A percentile compares a stretch with the other conserved stretches of the same genome.
These are phyloP conservation scores for Bombus sylvicola DNA, from an alignment of 1,140 invertebrate genomes.

Conservation along the genomic window DNA sequence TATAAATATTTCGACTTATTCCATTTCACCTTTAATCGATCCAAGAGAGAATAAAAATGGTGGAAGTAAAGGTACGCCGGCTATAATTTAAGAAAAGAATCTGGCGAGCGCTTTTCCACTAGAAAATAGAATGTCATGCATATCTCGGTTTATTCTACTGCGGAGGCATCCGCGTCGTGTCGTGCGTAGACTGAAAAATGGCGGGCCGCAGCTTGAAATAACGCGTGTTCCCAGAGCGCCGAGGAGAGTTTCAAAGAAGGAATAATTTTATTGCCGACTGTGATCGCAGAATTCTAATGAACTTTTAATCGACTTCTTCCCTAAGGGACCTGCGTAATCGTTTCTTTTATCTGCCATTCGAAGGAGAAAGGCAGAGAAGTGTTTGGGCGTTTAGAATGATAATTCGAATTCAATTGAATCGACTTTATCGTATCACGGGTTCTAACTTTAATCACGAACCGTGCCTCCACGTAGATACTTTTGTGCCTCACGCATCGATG, in stretches of 20 bases:
- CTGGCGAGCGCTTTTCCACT: background rate
- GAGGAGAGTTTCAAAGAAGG: background rate
- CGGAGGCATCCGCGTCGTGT: no score
- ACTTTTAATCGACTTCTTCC: slow-evolving; percentile 2
- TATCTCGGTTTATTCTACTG: slow-evolving; percentile 24
- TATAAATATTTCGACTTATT: no score
- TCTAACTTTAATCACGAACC: background rate
- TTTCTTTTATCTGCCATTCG: background rate
- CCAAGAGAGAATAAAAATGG: background rate
- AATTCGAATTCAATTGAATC: background rate
- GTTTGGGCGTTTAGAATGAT: background rate
- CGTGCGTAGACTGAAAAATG: background rate
- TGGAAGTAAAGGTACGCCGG: no score
- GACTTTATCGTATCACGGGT: background rate
- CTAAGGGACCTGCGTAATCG: background rate
- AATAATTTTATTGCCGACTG: background rate
- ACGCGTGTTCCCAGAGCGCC: background rate
- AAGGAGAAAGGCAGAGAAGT: background rate
- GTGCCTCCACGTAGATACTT: background rate
- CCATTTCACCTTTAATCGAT: background rate
- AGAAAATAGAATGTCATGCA: background rate
- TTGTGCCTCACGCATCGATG: background rate
- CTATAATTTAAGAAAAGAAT: background rate
- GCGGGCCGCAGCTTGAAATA: background rate
- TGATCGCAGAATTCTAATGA: slow-evolving; percentile 33